Evolutionary conservation across 2,888 invertebrate species (phyloP).

Genomic region (Megaustenia siamemsis): DNA sequence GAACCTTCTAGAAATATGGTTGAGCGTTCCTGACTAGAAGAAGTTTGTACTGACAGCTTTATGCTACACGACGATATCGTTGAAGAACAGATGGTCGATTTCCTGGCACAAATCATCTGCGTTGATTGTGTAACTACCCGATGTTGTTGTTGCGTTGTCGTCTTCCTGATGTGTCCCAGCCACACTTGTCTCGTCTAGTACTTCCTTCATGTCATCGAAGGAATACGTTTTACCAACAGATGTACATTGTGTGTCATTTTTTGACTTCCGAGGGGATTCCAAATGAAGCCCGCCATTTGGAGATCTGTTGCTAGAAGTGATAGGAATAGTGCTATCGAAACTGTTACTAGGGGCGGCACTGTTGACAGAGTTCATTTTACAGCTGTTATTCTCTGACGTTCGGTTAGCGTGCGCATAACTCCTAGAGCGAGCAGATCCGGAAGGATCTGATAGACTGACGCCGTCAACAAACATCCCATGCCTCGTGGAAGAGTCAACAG

Average conservation of each 20-base stretch:
- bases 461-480: constrained; percentile 48
- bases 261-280: background rate
- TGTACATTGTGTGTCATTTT: constrained; percentile 41
- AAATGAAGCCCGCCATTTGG: background rate
- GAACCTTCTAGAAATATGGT: too few species aligned
- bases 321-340: background rate
- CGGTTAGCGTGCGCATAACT: constrained; percentile 30
- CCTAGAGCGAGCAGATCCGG: constrained; percentile 5
- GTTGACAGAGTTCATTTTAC: background rate
- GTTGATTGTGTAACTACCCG: constrained; percentile 77
- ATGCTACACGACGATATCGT: constrained; percentile 69
- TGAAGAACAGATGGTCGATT: constrained; percentile 77
- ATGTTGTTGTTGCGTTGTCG: constrained; percentile 72
- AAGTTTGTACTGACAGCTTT: background rate
- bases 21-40: too few species aligned
- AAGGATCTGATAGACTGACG: constrained; percentile 5
- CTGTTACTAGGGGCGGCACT: background rate
- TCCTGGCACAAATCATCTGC: constrained; percentile 77
- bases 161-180: constrained; percentile 60
- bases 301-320: background rate
- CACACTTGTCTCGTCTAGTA: constrained; percentile 51
- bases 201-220: constrained; percentile 68
- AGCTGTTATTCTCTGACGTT: background rate
- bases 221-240: constrained; percentile 62
- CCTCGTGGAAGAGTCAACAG: constrained; percentile 14